A percentile compares a stretch with the other conserved stretches of the same genome.
Conservation (phyloP, 2,797 vertebrate species). For the Semaprochilodus insignis region DNA sequence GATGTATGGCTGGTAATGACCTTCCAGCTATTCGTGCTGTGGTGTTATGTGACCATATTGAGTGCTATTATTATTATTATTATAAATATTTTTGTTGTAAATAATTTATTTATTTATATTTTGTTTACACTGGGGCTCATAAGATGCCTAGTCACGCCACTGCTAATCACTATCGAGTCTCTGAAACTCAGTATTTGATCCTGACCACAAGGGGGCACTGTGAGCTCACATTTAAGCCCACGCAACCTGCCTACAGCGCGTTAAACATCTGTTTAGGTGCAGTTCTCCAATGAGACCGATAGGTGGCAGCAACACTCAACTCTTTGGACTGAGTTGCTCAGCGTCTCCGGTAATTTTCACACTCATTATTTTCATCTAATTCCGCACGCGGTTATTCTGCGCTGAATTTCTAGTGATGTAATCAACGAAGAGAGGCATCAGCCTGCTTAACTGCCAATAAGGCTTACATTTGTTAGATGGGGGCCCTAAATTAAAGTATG, state of each 20-base stretch:
- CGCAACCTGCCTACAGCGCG: background rate
- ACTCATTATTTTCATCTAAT: slow-evolving; percentile 6
- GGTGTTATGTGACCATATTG: too few species aligned
- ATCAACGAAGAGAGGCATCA: background rate
- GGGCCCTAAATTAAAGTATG: background rate
- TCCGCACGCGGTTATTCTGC: background rate
- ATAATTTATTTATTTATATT: too few species aligned
- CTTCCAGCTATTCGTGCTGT: too few species aligned
- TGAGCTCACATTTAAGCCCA: slow-evolving; percentile 15
- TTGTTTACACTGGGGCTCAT: too few species aligned
- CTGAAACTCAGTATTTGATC: background rate
- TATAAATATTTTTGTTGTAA: too few species aligned
- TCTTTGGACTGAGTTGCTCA: background rate
- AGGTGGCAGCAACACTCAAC: slow-evolving; percentile 42
- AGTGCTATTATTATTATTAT: too few species aligned
- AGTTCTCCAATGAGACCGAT: background rate
- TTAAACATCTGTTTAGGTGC: background rate
- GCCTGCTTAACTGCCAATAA: background rate
- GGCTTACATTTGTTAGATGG: background rate
- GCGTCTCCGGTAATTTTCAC: background rate
- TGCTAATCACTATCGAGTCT: too few species aligned
- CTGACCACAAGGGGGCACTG: slow-evolving; percentile 20
- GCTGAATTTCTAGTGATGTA: slow-evolving; percentile 6
- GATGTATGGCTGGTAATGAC: too few species aligned
- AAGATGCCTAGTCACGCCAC: too few species aligned